These are phyloP conservation scores for Zelostemma sp. DNA, from an alignment of 1,140 invertebrate genomes.

Conservation along the genomic window DNA sequence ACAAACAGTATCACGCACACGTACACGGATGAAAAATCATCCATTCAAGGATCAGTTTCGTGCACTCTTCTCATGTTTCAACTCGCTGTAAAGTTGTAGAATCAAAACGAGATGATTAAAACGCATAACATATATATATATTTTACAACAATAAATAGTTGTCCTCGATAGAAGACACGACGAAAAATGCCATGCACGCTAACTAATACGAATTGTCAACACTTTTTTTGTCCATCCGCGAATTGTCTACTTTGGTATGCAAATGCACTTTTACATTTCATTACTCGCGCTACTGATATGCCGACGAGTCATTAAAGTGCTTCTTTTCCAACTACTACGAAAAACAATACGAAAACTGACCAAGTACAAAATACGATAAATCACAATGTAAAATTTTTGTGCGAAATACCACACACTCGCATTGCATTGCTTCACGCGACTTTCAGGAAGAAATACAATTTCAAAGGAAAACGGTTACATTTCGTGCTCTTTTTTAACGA, in stretches of 20 bases:
- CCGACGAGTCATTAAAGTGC: constrained; percentile 17
- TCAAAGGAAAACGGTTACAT: no score
- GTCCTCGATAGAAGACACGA: constrained; percentile 17
- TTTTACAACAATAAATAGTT: constrained; percentile 27
- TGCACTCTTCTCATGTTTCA: no score
- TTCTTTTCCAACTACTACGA: no score
- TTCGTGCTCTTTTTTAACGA: no score
- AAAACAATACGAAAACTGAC: constrained; percentile 1
- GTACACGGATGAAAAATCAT: no score
- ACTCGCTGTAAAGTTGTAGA: no score
- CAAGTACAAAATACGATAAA: background rate
- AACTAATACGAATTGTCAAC: constrained; percentile 25
- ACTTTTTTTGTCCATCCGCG: constrained; percentile 33
- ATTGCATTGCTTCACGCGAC: no score
- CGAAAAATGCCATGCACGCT: constrained; percentile 30
- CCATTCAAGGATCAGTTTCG: no score
- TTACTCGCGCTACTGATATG: constrained; percentile 32
- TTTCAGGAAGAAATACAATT: no score
- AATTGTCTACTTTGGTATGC: constrained; percentile 59
- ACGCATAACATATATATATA: no score
- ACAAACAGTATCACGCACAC: background rate
- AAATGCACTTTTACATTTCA: constrained; percentile 48
- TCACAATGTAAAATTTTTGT: constrained; percentile 6
- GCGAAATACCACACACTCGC: background rate
- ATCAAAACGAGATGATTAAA: no score